Percentiles rank a stretch among this genome's conserved stretches.
phyloP scores from a whole-genome alignment of 2,797 vertebrate genomes.

The Lepilemur septentrionalis region DNA sequence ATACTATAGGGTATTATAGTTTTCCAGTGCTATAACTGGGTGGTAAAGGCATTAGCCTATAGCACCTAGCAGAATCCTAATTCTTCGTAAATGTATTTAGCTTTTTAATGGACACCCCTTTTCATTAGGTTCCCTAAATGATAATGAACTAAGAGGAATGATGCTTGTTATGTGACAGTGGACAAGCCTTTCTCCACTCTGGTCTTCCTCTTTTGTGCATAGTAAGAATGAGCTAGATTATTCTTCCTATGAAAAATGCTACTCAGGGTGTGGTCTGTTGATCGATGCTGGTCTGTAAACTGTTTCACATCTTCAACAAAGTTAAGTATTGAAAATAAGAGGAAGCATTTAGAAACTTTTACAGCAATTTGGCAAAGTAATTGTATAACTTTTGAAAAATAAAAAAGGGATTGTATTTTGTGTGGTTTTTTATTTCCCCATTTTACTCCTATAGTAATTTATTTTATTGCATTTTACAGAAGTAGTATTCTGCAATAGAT shows the following conservation, averaged over 20 bases:
- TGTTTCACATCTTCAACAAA: background rate
- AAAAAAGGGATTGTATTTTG: background rate
- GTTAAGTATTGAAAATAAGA: background rate
- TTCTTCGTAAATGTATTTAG: background rate
- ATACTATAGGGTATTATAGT: background rate
- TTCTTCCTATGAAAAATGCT: background rate
- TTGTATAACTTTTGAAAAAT: background rate
- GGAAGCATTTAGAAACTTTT: background rate
- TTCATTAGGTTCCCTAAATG: background rate
- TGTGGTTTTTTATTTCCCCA: background rate
- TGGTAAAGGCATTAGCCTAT: background rate
- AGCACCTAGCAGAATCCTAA: background rate
- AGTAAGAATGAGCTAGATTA: background rate
- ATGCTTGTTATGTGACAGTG: background rate
- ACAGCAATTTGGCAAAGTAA: background rate
- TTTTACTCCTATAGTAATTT: constrained; percentile 18
- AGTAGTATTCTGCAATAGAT: background rate
- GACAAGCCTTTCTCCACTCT: background rate
- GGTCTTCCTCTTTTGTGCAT: background rate
- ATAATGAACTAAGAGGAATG: background rate
- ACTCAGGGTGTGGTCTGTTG: background rate
- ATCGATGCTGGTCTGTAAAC: background rate
- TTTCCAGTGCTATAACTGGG: background rate
- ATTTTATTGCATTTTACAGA: background rate
- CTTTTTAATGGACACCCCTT: background rate